phyloP scores from a whole-genome alignment of 2,113 vertebrate genomes.

The Arvicanthis niloticus region DNA sequence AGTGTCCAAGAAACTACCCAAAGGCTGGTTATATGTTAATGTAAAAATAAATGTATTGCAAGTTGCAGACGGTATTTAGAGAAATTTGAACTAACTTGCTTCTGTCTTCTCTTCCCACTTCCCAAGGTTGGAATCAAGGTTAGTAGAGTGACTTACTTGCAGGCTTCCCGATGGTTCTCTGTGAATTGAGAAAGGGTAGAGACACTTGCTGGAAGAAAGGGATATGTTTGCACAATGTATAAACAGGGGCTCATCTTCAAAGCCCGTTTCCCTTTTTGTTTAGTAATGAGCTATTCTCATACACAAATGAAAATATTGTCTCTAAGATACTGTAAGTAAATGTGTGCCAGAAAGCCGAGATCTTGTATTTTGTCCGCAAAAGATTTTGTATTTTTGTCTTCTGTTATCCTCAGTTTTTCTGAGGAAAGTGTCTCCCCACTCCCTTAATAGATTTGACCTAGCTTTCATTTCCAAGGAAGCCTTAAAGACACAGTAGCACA shows the following conservation, averaged over 20 bases:
- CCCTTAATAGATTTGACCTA: slow-evolving; percentile 48
- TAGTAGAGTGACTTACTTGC: neutral
- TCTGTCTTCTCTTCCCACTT: neutral
- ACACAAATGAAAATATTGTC: slow-evolving; percentile 9
- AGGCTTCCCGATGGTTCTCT: neutral
- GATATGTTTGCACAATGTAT: neutral
- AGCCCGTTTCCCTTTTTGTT: neutral
- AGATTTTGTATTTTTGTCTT: neutral
- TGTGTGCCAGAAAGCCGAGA: slow-evolving; percentile 36
- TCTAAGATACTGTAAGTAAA: slow-evolving; percentile 9
- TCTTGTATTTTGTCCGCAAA: neutral
- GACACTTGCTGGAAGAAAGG: neutral
- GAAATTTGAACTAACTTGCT: neutral
- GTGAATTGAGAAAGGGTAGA: neutral
- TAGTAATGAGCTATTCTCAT: slow-evolving; percentile 29
- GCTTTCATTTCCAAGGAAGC: slow-evolving; percentile 56
- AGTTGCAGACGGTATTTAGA: neutral
- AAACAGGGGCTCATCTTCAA: neutral
- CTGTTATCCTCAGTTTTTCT: neutral
- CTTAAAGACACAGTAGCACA: slow-evolving; percentile 45
- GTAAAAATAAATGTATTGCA: neutral
- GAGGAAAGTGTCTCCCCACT: neutral
- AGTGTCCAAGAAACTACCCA: slow-evolving; percentile 6
- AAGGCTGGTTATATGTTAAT: neutral
- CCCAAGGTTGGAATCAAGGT: neutral